Evolutionary conservation across 2,888 invertebrate genomes (phyloP).

Genomic region (Drosophila falleni): DNA sequence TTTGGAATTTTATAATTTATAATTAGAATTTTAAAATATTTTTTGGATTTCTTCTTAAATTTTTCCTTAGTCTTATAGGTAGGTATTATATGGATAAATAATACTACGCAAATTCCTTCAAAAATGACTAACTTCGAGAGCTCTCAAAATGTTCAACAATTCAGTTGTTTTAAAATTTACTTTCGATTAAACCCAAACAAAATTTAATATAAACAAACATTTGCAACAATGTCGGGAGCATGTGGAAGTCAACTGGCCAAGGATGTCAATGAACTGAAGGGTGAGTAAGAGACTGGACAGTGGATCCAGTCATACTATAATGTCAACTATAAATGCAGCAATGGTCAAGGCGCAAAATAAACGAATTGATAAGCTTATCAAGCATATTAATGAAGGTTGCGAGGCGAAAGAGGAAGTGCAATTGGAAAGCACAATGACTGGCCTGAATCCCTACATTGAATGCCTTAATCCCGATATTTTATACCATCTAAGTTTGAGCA

Average conservation of each 20-base stretch:
- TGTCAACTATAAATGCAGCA: slow-evolving; percentile 17
- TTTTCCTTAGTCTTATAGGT: no score
- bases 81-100: no score
- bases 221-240: slow-evolving; percentile 9
- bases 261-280: slow-evolving; percentile 46
- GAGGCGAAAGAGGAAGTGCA: slow-evolving; percentile 1
- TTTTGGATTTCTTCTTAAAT: no score
- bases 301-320: not conserved
- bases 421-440: slow-evolving; percentile 10
- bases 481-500: slow-evolving; percentile 94
- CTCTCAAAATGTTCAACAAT: not conserved
- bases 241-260: slow-evolving; percentile 13
- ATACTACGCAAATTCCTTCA: not conserved
- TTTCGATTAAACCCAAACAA: not conserved
- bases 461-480: slow-evolving; percentile 95
- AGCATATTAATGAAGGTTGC: slow-evolving; percentile 42
- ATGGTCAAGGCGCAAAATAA: slow-evolving; percentile 58
- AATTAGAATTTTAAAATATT: no score
- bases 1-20: no score
- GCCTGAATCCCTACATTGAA: slow-evolving; percentile 90
- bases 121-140: not conserved
- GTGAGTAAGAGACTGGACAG: slow-evolving; percentile 13
- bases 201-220: not conserved
- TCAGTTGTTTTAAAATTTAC: not conserved
- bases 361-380: slow-evolving; percentile 48